Percentiles rank a stretch among this genome's conserved stretches.
These are phyloP conservation scores for Hoplostethus atlanticus DNA, from an alignment of 2,797 vertebrate species.

Conservation along the genomic window DNA sequence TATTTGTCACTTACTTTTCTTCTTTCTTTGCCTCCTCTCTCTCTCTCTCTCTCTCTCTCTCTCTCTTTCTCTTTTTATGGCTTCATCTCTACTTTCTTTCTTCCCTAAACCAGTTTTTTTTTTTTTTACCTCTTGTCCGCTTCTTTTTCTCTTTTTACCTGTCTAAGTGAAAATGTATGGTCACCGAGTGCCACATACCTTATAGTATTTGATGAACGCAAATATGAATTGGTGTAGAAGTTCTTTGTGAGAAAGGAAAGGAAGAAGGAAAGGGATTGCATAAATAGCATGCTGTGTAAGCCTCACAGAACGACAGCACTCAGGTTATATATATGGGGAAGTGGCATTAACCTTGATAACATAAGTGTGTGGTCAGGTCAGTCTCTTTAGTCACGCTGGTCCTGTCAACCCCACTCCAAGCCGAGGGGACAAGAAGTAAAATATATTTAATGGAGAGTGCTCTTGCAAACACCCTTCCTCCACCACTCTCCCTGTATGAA, in stretches of 20 bases:
- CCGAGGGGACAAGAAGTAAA: conserved; percentile 7
- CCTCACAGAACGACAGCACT: too few species aligned
- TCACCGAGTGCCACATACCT: conserved; percentile 34
- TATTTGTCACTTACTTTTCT: conserved; percentile 52
- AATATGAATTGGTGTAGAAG: conserved; percentile 35
- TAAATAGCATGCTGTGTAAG: too few species aligned
- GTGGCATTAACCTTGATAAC: neutral
- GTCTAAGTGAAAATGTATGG: conserved; percentile 39
- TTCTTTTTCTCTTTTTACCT: conserved; percentile 30
- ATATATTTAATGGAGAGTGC: conserved; percentile 24
- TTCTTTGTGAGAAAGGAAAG: conserved; percentile 20
- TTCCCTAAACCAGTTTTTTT: conserved; percentile 60
- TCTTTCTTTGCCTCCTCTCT: conserved; percentile 13
- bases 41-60: conserved; percentile 10
- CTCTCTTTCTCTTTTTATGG: conserved; percentile 19
- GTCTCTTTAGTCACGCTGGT: neutral
- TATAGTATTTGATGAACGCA: conserved; percentile 56
- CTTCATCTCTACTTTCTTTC: conserved; percentile 53
- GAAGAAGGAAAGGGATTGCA: neutral
- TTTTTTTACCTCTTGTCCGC: conserved; percentile 54
- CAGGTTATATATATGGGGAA: neutral
- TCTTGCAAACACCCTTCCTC: neutral
- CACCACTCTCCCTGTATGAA: neutral
- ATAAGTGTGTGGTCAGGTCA: neutral
- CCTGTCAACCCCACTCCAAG: neutral